phyloP scores from a whole-genome alignment of 2,888 invertebrate genomes.

The Drosophila meridionalis region DNA sequence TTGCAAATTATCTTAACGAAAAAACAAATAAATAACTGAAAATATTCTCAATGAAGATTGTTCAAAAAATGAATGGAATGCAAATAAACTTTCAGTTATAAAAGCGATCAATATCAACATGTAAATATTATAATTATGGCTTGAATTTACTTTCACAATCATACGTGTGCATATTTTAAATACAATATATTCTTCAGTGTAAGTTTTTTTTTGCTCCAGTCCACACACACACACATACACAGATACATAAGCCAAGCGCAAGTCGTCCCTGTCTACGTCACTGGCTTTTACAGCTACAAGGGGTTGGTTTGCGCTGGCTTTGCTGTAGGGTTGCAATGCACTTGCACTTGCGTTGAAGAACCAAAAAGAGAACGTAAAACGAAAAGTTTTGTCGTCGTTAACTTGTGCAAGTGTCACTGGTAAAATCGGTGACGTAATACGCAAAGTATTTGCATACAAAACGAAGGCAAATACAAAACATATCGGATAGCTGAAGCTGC shows the following conservation, averaged over 20 bases:
- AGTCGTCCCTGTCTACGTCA: slow-evolving; percentile 29
- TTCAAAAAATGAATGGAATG: neutral
- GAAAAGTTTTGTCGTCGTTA: slow-evolving; percentile 35
- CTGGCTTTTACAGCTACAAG: slow-evolving; percentile 36
- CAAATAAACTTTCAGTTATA: neutral
- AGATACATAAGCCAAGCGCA: neutral
- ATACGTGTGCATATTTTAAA: neutral
- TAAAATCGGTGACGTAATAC: slow-evolving; percentile 32
- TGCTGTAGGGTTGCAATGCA: slow-evolving; percentile 57
- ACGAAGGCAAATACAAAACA: slow-evolving; percentile 15
- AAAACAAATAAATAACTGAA: neutral
- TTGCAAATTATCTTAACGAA: neutral
- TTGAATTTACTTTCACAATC: neutral
- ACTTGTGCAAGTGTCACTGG: slow-evolving; percentile 46
- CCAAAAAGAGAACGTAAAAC: slow-evolving; percentile 21
- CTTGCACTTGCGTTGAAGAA: slow-evolving; percentile 51
- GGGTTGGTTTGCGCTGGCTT: slow-evolving; percentile 44
- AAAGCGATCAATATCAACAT: neutral
- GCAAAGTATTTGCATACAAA: slow-evolving; percentile 16
- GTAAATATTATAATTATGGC: neutral
- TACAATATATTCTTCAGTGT: neutral
- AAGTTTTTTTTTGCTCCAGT: neutral
- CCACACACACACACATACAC: too few species aligned
- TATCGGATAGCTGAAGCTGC: slow-evolving; percentile 26
- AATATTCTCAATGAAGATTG: neutral